Evolutionary conservation across 1,140 invertebrate genomes (phyloP), one percentile per base, ranked within the genome.

Genomic region (Augochlora pura): DNA sequence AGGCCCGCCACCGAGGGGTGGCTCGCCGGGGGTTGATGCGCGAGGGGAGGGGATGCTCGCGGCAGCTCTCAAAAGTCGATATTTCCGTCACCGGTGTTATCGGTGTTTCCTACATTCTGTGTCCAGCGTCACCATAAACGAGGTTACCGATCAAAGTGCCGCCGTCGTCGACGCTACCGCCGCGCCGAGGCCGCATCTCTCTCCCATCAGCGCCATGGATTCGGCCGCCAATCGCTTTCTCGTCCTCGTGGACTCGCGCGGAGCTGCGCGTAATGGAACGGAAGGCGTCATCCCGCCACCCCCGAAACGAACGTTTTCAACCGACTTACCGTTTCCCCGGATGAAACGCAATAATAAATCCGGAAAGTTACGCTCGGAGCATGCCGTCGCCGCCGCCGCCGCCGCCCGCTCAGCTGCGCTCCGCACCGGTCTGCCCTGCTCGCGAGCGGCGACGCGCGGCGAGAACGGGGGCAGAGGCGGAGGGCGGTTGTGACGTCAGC

Each of bases 1-100:
- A 79, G 79, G 76, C 64, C 46, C 76, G 68, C 76, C 54, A 71
- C 72, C 82, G 81, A 77, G 84, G 80, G 86, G 78, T 80, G 86
- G 87, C 83, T 87, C 76, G 80, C 85, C 83, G 77, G 83, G 85
- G 86, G 80, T 77, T 85, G 84, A 75, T 80, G 83, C 85, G 63
- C 69, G 79, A 78, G 65, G 71, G 77, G 74, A 75, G 75, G 84
- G 76, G 83, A 80, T 85, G 84, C 80, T 88, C 87, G 89, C 85
- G 82, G 87, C 88, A 88, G 89, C 87, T 90, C 85, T 84, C 88
- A 90, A 92, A 92, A 92, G 90, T 92, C 91, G 91, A 92, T 92
- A 92, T 92, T 92, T 92, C 91, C 91, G 91, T 89, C 90, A 90
- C 82, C 87, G 88, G 87, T 87, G 89, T 92, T 91, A 91, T 91